Evolutionary conservation across 2,113 vertebrate species (phyloP).

Genomic region (Anas platyrhynchos): DNA sequence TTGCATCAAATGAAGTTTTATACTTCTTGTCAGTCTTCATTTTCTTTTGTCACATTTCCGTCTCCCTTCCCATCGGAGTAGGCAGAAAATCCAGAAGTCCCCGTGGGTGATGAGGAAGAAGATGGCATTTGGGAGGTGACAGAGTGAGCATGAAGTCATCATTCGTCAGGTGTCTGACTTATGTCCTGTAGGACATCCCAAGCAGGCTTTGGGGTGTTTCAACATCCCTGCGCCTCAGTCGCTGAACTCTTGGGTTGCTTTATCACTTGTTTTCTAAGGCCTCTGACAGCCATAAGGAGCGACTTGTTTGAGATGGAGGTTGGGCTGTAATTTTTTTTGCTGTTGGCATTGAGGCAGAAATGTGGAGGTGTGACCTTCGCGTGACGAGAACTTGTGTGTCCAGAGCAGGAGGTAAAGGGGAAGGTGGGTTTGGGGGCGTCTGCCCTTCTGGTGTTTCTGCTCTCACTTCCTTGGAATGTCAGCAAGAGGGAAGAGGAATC

Average conservation of each 20-base stretch:
- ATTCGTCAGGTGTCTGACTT: not conserved
- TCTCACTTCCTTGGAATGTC: not conserved
- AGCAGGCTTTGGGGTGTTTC: not conserved
- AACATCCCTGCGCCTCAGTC: rapidly evolving
- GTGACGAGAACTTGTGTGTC: not conserved
- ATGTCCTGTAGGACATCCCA: not conserved
- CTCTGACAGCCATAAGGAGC: not conserved
- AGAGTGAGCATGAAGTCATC: not conserved
- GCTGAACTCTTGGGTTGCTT: not conserved
- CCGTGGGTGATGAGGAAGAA: not conserved
- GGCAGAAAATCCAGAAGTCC: not conserved
- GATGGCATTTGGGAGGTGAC: not conserved
- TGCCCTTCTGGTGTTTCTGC: not conserved
- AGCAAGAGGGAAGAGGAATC: not conserved
- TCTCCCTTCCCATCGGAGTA: not conserved
- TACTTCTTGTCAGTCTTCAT: not conserved
- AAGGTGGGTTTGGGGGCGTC: not conserved
- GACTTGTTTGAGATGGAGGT: not conserved
- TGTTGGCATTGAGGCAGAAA: not conserved
- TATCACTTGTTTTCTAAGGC: not conserved
- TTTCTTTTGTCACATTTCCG: not conserved
- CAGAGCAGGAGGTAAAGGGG: not conserved
- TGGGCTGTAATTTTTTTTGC: not conserved
- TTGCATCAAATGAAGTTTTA: not conserved
- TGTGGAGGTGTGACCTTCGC: not conserved